Evolutionary conservation across 2,888 invertebrate species (phyloP), one percentile per base, ranked within the genome.

Genomic region (Molanna angustata): DNA sequence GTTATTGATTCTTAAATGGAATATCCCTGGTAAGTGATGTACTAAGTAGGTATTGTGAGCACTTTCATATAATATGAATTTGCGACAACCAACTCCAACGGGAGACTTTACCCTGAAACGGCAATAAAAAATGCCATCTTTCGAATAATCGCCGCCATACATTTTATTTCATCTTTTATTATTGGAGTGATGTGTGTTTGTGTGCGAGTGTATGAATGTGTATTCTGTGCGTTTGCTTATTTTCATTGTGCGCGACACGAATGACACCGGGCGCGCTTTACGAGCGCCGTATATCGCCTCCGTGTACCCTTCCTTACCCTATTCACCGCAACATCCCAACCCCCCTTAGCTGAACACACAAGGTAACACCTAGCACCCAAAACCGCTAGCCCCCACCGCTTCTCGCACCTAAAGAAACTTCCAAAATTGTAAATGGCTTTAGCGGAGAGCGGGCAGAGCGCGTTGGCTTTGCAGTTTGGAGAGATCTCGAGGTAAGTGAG

Each of bases 191-290:
- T n/a, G n/a, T 32, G 32, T 45, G 33, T 45, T 32, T 52, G n/a
- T n/a, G n/a, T n/a, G 19, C 42, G 18, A n/a, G n/a, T n/a, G n/a
- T n/a, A n/a, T n/a, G n/a, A n/a, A 14, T 42, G 54, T 37, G 54
- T 44, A 39, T 44, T 41, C 35, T 21, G 41, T 46, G 51, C 37
- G 54, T 44, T 42, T 27, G 50, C 47, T 54, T 51, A 51, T 51
- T 47, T 46, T 51, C 47, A 49, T 54, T 52, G 57, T 37, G 60
- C 59, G 61, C 51, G 58, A 60, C 60, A 60, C 62, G 54, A 60
- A 55, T 58, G 59, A 52, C 60, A 59, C 35, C 19, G 44, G 37
- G 44, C 44, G 37, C 37, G 58, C 60, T 61, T 61, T 62, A 60
- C 57, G 53, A 56, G 52, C 44, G 44, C 37, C 37, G 49, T 49